Conservation (phyloP, 2,113 vertebrate genomes). For the Mungos mungo region DNA sequence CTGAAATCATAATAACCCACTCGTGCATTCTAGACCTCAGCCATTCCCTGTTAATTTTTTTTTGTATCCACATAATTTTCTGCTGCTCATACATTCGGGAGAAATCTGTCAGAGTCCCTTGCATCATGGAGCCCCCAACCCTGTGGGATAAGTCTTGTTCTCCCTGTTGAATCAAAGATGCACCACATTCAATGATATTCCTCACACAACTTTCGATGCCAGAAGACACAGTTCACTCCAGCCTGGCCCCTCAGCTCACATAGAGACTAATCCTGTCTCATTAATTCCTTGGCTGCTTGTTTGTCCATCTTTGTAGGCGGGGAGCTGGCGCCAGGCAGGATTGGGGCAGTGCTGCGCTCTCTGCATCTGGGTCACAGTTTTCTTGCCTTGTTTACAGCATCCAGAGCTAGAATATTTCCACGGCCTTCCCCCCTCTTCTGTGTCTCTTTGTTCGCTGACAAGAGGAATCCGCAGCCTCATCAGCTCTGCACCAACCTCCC, state of each 20-base stretch:
- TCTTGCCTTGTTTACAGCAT: neutral
- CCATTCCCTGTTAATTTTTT: neutral
- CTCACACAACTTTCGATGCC: neutral
- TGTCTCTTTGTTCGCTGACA: conserved; percentile 47
- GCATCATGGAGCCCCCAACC: neutral
- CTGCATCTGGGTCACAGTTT: neutral
- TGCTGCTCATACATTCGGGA: neutral
- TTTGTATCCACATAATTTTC: neutral
- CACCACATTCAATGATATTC: neutral
- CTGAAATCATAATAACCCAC: neutral
- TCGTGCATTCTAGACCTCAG: neutral
- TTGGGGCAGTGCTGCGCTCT: neutral
- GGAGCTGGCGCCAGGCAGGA: neutral
- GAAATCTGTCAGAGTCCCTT: neutral
- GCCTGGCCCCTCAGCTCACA: neutral
- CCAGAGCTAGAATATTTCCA: neutral
- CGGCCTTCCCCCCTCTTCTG: neutral
- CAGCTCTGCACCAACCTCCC: conserved; percentile 48
- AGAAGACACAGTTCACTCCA: neutral
- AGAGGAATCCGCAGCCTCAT: conserved; percentile 52
- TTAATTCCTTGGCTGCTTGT: neutral
- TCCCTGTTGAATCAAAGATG: neutral
- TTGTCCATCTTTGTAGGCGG: neutral
- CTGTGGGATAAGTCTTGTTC: neutral
- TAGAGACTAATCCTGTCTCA: neutral